phyloP scores from a whole-genome alignment of 2,797 vertebrate species.

The Micrastur ruficollis region DNA sequence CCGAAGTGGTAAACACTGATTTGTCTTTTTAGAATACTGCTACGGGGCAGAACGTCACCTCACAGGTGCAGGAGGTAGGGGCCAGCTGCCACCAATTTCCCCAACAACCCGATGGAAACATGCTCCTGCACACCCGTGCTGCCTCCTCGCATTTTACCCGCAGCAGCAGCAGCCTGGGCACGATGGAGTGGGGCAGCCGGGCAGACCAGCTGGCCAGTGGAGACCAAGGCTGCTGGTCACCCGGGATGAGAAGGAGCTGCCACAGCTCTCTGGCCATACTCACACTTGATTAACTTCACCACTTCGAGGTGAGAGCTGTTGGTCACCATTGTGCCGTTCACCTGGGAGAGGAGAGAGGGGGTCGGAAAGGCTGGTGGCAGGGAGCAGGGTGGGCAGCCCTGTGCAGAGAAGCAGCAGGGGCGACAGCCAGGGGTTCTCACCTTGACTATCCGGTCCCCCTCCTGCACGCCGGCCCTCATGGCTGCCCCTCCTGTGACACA shows the following conservation, averaged over 20 bases:
- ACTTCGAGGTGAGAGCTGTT: conserved; percentile 95
- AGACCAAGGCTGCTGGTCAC: no score
- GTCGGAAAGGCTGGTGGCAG: not conserved
- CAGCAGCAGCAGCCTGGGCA: no score
- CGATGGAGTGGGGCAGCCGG: fast-evolving
- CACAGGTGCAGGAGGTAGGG: not conserved
- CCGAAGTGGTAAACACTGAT: not conserved
- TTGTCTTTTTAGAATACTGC: not conserved
- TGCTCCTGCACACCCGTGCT: not conserved
- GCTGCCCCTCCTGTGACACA: conserved; percentile 83
- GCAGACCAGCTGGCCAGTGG: not conserved
- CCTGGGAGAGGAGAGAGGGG: conserved; percentile 71
- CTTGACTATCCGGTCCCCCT: conserved; percentile 93
- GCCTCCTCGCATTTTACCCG: no score
- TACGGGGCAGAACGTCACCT: not conserved
- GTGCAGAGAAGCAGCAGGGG: fast-evolving
- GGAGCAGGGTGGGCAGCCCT: fast-evolving
- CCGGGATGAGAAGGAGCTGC: not conserved
- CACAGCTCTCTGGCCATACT: conserved; percentile 57
- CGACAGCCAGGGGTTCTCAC: conserved; percentile 31
- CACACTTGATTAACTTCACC: conserved; percentile 96
- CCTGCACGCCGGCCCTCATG: conserved; percentile 91
- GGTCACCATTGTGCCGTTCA: conserved; percentile 90
- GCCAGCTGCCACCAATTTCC: not conserved
- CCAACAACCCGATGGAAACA: fast-evolving